Evolutionary conservation across 2,888 invertebrate species (phyloP).

Genomic region (Leptinotarsa haldemani): DNA sequence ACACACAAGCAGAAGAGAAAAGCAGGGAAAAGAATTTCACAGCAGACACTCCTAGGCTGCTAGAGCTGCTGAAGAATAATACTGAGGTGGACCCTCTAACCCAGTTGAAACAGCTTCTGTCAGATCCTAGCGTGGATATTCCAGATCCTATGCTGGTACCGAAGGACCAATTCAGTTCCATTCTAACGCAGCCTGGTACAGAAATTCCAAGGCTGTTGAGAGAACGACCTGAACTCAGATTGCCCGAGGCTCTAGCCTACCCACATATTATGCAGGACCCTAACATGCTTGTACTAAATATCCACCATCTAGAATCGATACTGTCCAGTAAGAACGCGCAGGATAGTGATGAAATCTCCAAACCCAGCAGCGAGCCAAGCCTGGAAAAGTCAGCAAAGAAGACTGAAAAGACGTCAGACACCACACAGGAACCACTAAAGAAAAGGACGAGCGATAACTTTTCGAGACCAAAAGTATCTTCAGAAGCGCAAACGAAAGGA

Average conservation of each 20-base stretch:
- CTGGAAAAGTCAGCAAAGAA: slow-evolving; percentile 54
- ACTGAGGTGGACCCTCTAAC: slow-evolving; percentile 68
- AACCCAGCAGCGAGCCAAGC: slow-evolving; percentile 46
- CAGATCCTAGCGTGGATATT: slow-evolving; percentile 76
- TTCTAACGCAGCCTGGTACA: slow-evolving; percentile 77
- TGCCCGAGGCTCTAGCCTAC: slow-evolving; percentile 80
- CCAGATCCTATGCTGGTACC: slow-evolving; percentile 87
- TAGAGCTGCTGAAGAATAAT: slow-evolving; percentile 65
- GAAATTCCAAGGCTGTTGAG: slow-evolving; percentile 82
- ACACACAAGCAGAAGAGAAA: slow-evolving; percentile 43
- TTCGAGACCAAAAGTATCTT: slow-evolving; percentile 24
- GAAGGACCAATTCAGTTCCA: slow-evolving; percentile 77
- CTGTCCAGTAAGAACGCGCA: slow-evolving; percentile 63
- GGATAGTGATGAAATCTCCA: slow-evolving; percentile 33
- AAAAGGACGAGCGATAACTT: slow-evolving; percentile 41
- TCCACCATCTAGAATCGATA: slow-evolving; percentile 78
- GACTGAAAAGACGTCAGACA: slow-evolving; percentile 51
- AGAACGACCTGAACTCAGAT: slow-evolving; percentile 77
- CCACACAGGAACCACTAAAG: slow-evolving; percentile 26
- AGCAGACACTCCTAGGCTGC: slow-evolving; percentile 62
- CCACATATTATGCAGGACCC: slow-evolving; percentile 81
- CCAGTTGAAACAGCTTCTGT: slow-evolving; percentile 78
- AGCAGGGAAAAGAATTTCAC: slow-evolving; percentile 35
- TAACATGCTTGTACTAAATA: slow-evolving; percentile 81
- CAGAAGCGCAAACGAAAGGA: slow-evolving; percentile 40